phyloP scores from a whole-genome alignment of 2,797 vertebrate genomes.

The Lophotriccus pileatus region DNA sequence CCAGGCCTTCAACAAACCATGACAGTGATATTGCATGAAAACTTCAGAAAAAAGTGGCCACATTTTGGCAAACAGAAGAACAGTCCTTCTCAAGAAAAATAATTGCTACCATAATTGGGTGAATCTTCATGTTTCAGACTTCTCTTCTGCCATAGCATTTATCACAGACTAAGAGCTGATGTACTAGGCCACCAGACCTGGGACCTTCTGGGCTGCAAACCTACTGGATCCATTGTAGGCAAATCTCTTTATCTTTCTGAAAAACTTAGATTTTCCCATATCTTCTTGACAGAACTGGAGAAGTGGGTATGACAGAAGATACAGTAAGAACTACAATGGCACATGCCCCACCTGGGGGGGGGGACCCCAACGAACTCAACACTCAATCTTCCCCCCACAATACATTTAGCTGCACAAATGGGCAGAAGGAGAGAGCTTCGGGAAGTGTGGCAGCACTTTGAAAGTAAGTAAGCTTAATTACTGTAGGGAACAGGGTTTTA shows the following conservation, averaged over 20 bases:
- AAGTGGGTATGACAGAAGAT: rapidly evolving
- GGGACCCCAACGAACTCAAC: too few relatives aligned
- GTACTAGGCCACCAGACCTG: background rate
- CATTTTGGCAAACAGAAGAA: background rate
- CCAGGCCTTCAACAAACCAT: background rate
- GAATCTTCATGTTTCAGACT: background rate
- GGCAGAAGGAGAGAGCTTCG: background rate
- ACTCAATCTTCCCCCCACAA: background rate
- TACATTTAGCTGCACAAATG: background rate
- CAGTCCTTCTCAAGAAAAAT: background rate
- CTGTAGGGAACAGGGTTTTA: background rate
- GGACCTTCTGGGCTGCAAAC: background rate
- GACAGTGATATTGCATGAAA: background rate
- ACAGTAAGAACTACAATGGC: background rate
- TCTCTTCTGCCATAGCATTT: background rate
- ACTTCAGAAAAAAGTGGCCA: background rate
- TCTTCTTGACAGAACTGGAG: background rate
- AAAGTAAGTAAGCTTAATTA: background rate
- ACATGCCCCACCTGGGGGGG: rapidly evolving
- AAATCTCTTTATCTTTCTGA: background rate
- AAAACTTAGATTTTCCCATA: background rate
- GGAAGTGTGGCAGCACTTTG: background rate
- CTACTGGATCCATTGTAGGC: background rate
- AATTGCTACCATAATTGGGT: background rate
- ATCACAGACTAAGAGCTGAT: background rate